phyloP scores from a whole-genome alignment of 2,113 vertebrate genomes.

The Vidua macroura region DNA sequence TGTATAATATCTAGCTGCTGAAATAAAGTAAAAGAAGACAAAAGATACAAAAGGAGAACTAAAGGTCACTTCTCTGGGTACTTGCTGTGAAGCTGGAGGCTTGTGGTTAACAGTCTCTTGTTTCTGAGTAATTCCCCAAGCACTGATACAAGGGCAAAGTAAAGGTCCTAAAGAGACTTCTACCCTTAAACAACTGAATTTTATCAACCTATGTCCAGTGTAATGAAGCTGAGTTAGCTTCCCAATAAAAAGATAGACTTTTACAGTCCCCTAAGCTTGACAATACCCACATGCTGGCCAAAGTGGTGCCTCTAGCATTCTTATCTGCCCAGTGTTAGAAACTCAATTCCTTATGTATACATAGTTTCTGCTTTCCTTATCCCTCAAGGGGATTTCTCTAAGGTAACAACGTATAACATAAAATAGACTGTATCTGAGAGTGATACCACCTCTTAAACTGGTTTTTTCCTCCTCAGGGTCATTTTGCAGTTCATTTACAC shows the following conservation, averaged over 20 bases:
- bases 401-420: not conserved
- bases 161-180: not conserved
- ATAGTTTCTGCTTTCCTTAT: not conserved
- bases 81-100: not conserved
- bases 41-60: not conserved
- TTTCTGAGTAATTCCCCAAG: not conserved
- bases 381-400: not conserved
- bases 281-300: not conserved
- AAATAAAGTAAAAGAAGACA: not conserved
- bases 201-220: not conserved
- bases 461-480: not conserved
- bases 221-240: not conserved
- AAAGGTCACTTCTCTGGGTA: not conserved
- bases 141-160: not conserved
- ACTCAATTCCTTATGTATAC: accelerated
- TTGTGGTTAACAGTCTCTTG: not conserved
- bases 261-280: not conserved
- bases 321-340: not conserved
- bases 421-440: not conserved
- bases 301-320: not conserved
- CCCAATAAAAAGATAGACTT: not conserved
- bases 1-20: not conserved
- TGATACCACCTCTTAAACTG: not conserved
- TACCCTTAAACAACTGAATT: not conserved
- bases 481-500: not conserved